Percentiles rank a stretch among this genome's conserved stretches.
Conservation (phyloP, 2,888 invertebrate genomes). For the Pocota personata region DNA sequence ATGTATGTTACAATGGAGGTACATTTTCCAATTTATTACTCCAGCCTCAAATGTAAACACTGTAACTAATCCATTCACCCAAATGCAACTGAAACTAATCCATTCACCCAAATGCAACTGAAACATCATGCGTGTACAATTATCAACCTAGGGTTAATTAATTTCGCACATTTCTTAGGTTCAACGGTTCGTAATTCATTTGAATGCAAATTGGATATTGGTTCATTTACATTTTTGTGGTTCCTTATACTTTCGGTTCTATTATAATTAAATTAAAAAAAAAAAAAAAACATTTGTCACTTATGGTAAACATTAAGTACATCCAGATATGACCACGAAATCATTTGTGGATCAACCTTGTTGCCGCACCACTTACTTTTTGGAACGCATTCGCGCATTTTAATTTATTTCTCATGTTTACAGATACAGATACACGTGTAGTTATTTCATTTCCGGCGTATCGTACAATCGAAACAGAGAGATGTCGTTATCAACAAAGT, state of each 20-base stretch:
- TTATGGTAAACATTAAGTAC: background rate
- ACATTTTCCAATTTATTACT: no score
- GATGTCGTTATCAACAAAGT: slow-evolving; percentile 53
- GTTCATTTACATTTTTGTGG: background rate
- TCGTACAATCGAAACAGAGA: slow-evolving; percentile 10
- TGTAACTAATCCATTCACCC: background rate
- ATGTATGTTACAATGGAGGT: no score
- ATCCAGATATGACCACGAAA: background rate
- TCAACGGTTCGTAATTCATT: background rate
- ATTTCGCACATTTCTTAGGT: background rate
- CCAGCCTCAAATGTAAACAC: no score
- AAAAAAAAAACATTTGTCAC: slow-evolving; percentile 47
- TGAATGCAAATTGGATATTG: background rate
- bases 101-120: no score
- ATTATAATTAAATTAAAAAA: slow-evolving; percentile 38
- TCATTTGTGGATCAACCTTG: background rate
- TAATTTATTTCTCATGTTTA: slow-evolving; percentile 37
- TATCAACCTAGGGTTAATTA: background rate
- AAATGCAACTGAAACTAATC: background rate
- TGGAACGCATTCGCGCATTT: slow-evolving; percentile 44
- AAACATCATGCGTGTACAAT: background rate
- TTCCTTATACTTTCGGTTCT: background rate
- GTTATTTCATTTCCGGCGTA: slow-evolving; percentile 49
- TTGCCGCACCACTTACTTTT: slow-evolving; percentile 3
- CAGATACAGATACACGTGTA: no score